These are phyloP conservation scores for Lobophora halterata DNA, from an alignment of 2,888 invertebrate genomes.

Conservation along the genomic window DNA sequence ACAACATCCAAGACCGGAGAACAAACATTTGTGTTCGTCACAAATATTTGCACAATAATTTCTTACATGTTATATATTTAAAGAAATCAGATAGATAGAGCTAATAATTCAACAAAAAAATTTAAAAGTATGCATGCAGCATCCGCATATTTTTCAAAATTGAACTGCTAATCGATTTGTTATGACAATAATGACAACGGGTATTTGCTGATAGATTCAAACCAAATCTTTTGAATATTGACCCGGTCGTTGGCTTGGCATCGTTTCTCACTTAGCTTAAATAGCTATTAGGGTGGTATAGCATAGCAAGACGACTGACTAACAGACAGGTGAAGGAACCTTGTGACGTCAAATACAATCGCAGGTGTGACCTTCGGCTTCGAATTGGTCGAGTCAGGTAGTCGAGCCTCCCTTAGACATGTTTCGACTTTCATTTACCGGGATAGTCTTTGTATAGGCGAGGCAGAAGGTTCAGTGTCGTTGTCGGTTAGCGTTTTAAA, in stretches of 20 bases:
- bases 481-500: conserved; percentile 35
- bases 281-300: conserved; percentile 37
- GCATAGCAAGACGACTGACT: conserved; percentile 40
- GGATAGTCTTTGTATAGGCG: conserved; percentile 27
- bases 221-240: conserved; percentile 27
- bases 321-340: conserved; percentile 61
- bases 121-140: too few relatives aligned
- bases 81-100: too few relatives aligned
- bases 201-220: conserved; percentile 36
- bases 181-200: conserved; percentile 25
- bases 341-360: conserved; percentile 49
- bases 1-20: too few relatives aligned
- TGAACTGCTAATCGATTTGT: too few relatives aligned
- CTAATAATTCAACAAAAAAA: too few relatives aligned
- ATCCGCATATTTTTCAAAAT: too few relatives aligned
- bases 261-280: conserved; percentile 38
- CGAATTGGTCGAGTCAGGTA: conserved; percentile 45
- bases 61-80: too few relatives aligned
- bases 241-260: conserved; percentile 34
- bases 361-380: conserved; percentile 56
- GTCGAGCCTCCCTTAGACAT: conserved; percentile 32
- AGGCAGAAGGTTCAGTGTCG: conserved; percentile 5
- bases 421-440: conserved; percentile 38
- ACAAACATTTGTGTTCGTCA: too few relatives aligned
- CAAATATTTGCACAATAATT: too few relatives aligned